Percentiles rank a stretch among this genome's conserved stretches.
Conservation (phyloP, 2,888 invertebrate species). For the Himalopsyche tibetana region DNA sequence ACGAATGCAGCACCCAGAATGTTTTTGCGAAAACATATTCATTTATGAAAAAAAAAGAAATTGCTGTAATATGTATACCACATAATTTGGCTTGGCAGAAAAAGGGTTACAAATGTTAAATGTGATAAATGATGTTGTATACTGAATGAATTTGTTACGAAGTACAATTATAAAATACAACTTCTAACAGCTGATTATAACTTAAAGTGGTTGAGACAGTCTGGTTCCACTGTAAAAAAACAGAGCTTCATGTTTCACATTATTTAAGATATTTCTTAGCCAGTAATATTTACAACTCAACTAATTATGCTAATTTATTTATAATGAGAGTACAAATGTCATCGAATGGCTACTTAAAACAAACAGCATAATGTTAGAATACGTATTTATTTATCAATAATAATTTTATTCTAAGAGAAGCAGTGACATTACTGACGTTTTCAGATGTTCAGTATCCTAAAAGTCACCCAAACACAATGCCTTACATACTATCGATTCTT, state of each 20-base stretch:
- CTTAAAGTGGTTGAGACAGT: too few species aligned
- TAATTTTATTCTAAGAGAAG: constrained; percentile 1
- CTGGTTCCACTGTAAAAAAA: background rate
- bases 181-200: too few species aligned
- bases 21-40: too few species aligned
- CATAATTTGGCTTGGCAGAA: too few species aligned
- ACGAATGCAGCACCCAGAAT: too few species aligned
- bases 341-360: constrained; percentile 21
- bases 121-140: too few species aligned
- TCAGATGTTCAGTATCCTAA: background rate
- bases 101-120: too few species aligned
- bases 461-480: background rate
- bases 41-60: too few species aligned
- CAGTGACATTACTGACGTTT: constrained; percentile 31
- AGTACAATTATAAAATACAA: too few species aligned
- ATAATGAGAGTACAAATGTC: constrained; percentile 18
- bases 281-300: constrained; percentile 36
- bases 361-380: background rate
- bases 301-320: constrained; percentile 19
- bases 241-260: background rate
- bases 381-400: background rate
- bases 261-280: background rate
- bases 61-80: too few species aligned
- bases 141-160: too few species aligned
- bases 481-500: too few species aligned